Conservation (phyloP, 2,888 invertebrate genomes). For the Eupithecia inturbata region DNA sequence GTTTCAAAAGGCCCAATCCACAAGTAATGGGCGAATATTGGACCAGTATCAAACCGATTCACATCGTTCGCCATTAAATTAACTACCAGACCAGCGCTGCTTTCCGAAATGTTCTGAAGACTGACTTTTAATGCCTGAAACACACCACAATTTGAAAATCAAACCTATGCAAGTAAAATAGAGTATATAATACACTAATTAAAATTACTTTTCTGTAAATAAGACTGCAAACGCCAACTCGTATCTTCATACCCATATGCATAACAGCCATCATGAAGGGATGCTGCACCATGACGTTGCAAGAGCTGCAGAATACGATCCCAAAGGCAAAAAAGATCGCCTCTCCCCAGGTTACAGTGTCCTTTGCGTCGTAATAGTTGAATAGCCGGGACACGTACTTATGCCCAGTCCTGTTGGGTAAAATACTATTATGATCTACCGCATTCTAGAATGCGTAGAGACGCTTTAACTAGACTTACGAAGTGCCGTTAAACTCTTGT, state of each 20-base stretch:
- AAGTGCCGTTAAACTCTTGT: slow-evolving; percentile 57
- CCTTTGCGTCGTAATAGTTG: slow-evolving; percentile 82
- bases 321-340: slow-evolving; percentile 88
- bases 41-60: slow-evolving; percentile 88
- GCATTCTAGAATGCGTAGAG: neutral
- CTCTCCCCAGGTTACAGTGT: slow-evolving; percentile 81
- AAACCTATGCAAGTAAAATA: neutral
- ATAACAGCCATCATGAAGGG: slow-evolving; percentile 88
- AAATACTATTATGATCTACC: neutral
- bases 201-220: slow-evolving; percentile 91
- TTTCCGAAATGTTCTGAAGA: slow-evolving; percentile 73
- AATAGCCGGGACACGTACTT: slow-evolving; percentile 85
- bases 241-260: slow-evolving; percentile 91
- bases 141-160: neutral
- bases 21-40: slow-evolving; percentile 88
- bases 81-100: slow-evolving; percentile 78
- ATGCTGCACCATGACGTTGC: slow-evolving; percentile 87
- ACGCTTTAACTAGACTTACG: slow-evolving; percentile 56
- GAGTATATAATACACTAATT: neutral
- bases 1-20: slow-evolving; percentile 90
- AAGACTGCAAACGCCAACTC: slow-evolving; percentile 92
- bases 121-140: slow-evolving; percentile 75
- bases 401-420: slow-evolving; percentile 53
- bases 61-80: slow-evolving; percentile 90
- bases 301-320: slow-evolving; percentile 85